A percentile compares a stretch with the other conserved stretches of the same genome.
Conservation (phyloP, 2,113 vertebrate genomes). For the Cheirogaleus medius region DNA sequence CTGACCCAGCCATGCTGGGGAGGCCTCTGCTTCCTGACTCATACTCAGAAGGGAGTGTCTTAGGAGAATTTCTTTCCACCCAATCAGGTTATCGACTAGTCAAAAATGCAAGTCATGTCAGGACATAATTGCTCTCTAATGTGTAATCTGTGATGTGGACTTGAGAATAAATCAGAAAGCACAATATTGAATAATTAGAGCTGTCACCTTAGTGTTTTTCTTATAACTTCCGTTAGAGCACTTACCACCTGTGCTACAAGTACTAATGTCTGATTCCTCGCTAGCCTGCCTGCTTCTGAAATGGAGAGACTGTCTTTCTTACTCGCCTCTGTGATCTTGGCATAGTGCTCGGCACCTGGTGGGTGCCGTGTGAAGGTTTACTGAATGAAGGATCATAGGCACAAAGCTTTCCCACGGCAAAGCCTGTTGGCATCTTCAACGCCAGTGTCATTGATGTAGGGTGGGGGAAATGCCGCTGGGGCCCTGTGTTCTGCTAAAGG, state of each 20-base stretch:
- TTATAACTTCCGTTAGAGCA: fast-evolving
- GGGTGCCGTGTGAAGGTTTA: background rate
- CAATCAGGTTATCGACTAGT: background rate
- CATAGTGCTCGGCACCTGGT: background rate
- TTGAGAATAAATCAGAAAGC: background rate
- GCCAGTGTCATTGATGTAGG: background rate
- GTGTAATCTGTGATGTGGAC: background rate
- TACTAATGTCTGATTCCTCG: background rate
- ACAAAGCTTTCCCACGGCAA: background rate
- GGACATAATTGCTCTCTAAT: background rate
- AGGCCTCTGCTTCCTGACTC: background rate
- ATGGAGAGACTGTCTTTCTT: background rate
- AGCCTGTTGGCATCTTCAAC: background rate
- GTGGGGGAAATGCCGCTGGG: background rate
- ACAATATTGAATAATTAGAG: background rate
- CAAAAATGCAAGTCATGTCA: background rate
- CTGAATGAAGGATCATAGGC: background rate
- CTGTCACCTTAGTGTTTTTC: background rate
- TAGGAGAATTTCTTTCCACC: background rate
- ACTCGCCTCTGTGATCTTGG: background rate
- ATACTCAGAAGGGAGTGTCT: background rate
- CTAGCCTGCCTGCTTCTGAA: background rate
- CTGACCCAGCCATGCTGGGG: background rate
- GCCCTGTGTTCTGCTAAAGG: background rate
- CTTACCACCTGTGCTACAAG: background rate